These are phyloP conservation scores for Geothlypis trichas DNA, from an alignment of 2,113 vertebrate genomes.

Conservation along the genomic window DNA sequence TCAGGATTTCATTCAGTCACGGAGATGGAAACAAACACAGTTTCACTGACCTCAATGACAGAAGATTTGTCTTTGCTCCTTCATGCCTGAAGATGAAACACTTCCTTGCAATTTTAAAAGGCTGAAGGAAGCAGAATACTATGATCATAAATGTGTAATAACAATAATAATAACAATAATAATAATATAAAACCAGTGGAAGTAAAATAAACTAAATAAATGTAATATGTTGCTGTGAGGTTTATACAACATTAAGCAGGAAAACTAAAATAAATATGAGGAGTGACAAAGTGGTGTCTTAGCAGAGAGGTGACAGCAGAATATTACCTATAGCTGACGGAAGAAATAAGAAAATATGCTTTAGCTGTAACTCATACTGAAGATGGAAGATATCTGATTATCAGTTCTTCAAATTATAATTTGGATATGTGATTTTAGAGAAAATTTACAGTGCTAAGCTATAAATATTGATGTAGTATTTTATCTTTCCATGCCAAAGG, in stretches of 20 bases:
- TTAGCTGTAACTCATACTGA: background rate
- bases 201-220: background rate
- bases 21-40: background rate
- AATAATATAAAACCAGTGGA: background rate
- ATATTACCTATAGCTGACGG: background rate
- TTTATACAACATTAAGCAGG: background rate
- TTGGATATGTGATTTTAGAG: background rate
- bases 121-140: background rate
- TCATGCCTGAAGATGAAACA: constrained; percentile 25
- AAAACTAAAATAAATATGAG: background rate
- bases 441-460: background rate
- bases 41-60: background rate
- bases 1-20: background rate
- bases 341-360: constrained; percentile 10
- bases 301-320: constrained; percentile 1
- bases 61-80: background rate
- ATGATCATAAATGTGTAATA: background rate
- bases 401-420: background rate
- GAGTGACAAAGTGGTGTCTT: background rate
- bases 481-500: background rate
- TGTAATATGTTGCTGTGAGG: background rate
- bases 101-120: background rate
- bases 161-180: background rate
- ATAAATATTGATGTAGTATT: background rate
- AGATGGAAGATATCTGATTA: constrained; percentile 19